A percentile compares a stretch with the other conserved stretches of the same genome.
These are phyloP conservation scores for Amaurobius ferox DNA, from an alignment of 2,888 invertebrate genomes.

Conservation along the genomic window DNA sequence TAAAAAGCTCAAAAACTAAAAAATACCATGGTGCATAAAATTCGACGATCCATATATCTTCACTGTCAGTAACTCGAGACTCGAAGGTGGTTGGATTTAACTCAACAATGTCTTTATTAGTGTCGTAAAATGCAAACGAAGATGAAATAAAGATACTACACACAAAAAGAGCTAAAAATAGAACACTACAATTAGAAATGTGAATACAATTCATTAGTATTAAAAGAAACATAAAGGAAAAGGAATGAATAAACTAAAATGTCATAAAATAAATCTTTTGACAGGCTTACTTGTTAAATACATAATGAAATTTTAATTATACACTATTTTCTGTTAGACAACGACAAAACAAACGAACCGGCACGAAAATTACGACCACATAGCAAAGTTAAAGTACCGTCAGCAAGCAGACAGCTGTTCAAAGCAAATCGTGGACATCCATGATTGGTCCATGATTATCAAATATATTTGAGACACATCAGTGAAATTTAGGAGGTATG, in stretches of 20 bases:
- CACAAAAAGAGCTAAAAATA: constrained; percentile 28
- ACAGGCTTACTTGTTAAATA: background rate
- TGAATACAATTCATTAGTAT: too few relatives aligned
- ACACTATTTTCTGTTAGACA: too few relatives aligned
- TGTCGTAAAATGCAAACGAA: constrained; percentile 73
- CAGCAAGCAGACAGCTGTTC: background rate
- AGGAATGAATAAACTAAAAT: background rate
- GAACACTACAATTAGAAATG: too few relatives aligned
- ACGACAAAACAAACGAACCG: background rate
- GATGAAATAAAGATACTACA: background rate
- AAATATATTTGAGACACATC: constrained; percentile 5
- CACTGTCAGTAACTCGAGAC: constrained; percentile 86
- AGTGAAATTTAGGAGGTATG: background rate
- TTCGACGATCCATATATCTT: constrained; percentile 96
- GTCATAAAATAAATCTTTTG: too few relatives aligned
- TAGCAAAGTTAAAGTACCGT: background rate
- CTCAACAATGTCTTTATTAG: constrained; percentile 86
- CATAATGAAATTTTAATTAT: background rate
- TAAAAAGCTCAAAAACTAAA: too few relatives aligned
- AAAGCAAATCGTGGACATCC: constrained; percentile 42
- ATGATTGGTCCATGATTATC: constrained; percentile 65
- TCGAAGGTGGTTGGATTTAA: constrained; percentile 93
- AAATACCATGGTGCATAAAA: constrained; percentile 98
- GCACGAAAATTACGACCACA: background rate
- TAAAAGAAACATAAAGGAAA: too few relatives aligned